phyloP scores from a whole-genome alignment of 30 jellyfish, hydroid and myxozoan species.

The Turritopsis dohrnii region DNA sequence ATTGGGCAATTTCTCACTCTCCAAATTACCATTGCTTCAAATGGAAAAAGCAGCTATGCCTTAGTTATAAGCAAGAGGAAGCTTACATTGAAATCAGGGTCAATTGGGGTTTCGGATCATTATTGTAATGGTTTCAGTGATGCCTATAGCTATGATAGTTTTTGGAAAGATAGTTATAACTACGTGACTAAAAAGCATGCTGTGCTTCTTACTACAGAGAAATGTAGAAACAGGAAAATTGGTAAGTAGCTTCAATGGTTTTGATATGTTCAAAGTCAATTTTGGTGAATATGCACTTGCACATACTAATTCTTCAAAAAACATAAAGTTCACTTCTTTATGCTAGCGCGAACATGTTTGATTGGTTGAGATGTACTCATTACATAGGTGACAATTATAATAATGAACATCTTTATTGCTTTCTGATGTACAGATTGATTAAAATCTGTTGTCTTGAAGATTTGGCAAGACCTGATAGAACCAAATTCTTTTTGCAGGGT shows the following conservation, averaged over 20 bases:
- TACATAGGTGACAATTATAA: too few relatives aligned
- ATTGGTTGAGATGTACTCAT: too few relatives aligned
- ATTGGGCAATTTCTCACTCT: neutral
- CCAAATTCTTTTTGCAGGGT: too few relatives aligned
- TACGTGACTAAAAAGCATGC: neutral
- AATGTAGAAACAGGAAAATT: neutral
- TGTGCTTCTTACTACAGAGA: slow-evolving; percentile 1
- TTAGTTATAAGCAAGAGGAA: neutral
- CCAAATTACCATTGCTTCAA: neutral
- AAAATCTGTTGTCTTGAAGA: too few relatives aligned
- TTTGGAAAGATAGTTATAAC: neutral
- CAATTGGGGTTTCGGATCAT: neutral
- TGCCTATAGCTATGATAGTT: neutral
- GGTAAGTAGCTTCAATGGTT: neutral
- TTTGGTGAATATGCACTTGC: too few relatives aligned
- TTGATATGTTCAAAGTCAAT: too few relatives aligned
- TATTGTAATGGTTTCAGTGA: neutral
- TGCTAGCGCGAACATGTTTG: too few relatives aligned
- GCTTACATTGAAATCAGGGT: neutral
- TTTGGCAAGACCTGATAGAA: too few relatives aligned
- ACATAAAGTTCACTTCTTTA: too few relatives aligned
- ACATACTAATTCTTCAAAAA: too few relatives aligned
- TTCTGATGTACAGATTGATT: too few relatives aligned
- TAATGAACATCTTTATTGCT: too few relatives aligned
- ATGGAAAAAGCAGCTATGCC: neutral